Percentiles rank a stretch among this genome's conserved stretches.
phyloP scores from a whole-genome alignment of 2,113 vertebrate genomes.

The Aptenodytes patagonicus region DNA sequence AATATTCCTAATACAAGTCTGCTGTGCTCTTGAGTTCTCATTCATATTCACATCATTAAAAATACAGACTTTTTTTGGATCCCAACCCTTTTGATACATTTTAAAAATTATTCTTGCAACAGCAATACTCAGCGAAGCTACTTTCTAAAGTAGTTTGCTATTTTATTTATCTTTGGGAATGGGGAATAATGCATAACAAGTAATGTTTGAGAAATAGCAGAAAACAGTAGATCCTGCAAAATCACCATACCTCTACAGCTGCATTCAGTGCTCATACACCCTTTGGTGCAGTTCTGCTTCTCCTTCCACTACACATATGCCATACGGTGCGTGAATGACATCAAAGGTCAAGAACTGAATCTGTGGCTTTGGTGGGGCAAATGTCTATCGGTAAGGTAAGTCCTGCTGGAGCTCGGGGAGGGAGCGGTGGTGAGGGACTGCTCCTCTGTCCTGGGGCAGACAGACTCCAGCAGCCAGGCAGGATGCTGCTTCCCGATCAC shows the following conservation, averaged over 20 bases:
- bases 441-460: neutral
- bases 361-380: neutral
- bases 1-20: neutral
- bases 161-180: neutral
- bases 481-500: neutral
- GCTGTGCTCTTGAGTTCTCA: neutral
- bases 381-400: neutral
- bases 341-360: neutral
- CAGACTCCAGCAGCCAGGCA: fast-evolving
- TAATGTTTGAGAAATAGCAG: neutral
- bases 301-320: neutral
- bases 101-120: neutral
- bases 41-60: neutral
- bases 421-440: fast-evolving
- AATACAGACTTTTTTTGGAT: neutral
- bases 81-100: neutral
- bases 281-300: neutral
- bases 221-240: neutral
- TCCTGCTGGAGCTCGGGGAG: neutral
- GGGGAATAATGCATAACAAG: neutral
- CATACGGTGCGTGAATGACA: neutral
- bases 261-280: neutral
- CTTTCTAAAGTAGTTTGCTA: neutral
- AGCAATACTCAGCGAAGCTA: neutral
- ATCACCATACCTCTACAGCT: neutral